phyloP scores from a whole-genome alignment of 1,140 invertebrate genomes.

The Trypoxylus dichotomus region DNA sequence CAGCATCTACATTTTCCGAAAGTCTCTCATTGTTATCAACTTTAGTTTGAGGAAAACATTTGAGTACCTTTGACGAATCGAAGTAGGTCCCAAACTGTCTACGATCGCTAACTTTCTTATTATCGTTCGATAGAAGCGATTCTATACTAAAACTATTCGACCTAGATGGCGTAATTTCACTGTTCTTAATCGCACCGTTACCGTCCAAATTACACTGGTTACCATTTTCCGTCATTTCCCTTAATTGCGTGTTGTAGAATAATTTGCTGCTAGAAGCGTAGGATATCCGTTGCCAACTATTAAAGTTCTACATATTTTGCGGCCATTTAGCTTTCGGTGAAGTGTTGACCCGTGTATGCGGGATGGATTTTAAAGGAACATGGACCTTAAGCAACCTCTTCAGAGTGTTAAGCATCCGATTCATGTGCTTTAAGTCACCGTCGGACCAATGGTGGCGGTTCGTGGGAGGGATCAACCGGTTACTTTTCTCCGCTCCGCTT shows the following conservation, averaged over 20 bases:
- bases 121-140: slow-evolving; percentile 32
- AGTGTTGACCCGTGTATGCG: background rate
- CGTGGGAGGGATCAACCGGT: slow-evolving; percentile 31
- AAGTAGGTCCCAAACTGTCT: background rate
- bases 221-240: background rate
- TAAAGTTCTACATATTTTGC: background rate
- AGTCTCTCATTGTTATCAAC: background rate
- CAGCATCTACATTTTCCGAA: background rate
- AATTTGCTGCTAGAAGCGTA: background rate
- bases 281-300: background rate
- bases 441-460: slow-evolving; percentile 30
- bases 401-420: slow-evolving; percentile 1
- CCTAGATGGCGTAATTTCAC: slow-evolving; percentile 4
- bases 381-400: slow-evolving; percentile 12
- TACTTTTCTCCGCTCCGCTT: background rate
- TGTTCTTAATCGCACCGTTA: background rate
- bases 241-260: background rate
- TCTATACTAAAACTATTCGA: slow-evolving; percentile 39
- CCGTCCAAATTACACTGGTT: too few relatives aligned
- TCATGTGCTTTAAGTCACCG: background rate
- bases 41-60: background rate
- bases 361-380: background rate
- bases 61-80: background rate
- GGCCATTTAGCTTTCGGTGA: background rate
- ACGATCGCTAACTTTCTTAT: background rate